Percentiles rank a stretch among this genome's conserved stretches.
Conservation (phyloP, 37 sponge, comb jelly and placozoan species). For the Cliona cf. orientalis region DNA sequence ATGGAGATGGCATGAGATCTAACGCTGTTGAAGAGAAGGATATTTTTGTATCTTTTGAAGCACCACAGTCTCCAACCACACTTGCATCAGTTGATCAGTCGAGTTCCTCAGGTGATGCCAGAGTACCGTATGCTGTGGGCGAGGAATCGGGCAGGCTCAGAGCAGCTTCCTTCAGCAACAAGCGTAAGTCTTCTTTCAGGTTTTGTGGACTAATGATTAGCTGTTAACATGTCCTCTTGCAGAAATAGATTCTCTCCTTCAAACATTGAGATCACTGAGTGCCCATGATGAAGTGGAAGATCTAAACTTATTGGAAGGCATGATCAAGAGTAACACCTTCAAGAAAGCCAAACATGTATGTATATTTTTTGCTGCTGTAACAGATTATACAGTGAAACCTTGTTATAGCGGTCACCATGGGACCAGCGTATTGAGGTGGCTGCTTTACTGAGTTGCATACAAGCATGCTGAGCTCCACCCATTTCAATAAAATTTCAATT, state of each 20-base stretch:
- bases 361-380: no score
- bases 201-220: neutral
- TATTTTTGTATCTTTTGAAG: neutral
- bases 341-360: conserved; percentile 76
- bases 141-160: neutral
- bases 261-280: conserved; percentile 44
- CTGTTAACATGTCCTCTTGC: neutral
- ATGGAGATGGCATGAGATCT: neutral
- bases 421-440: no score
- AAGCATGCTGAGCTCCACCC: no score
- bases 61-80: neutral
- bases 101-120: no score
- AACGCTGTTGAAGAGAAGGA: neutral
- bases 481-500: no score
- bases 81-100: no score
- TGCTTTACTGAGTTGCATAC: no score
- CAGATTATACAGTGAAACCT: no score
- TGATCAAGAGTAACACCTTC: conserved; percentile 62
- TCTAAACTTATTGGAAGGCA: conserved; percentile 58
- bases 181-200: neutral
- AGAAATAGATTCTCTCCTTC: conserved; percentile 64
- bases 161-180: conserved; percentile 27
- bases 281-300: conserved; percentile 61
- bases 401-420: no score
- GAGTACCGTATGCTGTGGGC: neutral